Conservation (phyloP, 2,113 vertebrate genomes). For the Athene cunicularia region DNA sequence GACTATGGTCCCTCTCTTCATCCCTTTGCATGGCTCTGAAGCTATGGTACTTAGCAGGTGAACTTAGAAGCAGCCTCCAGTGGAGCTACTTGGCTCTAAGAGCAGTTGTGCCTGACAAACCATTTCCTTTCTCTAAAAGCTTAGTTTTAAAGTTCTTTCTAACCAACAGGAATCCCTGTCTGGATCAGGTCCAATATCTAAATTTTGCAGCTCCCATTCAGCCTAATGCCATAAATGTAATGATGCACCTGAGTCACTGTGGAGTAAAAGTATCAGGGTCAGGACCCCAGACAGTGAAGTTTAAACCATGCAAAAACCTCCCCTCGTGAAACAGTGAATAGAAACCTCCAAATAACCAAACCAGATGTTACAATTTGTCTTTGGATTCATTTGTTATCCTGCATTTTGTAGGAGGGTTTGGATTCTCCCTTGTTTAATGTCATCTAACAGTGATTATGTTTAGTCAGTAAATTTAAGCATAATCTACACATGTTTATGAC, state of each 20-base stretch:
- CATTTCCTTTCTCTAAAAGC: rapidly evolving
- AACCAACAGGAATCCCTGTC: not conserved
- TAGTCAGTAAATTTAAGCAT: constrained; percentile 59
- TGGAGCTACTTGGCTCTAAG: not conserved
- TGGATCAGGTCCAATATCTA: not conserved
- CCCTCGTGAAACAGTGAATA: not conserved
- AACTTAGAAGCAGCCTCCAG: not conserved
- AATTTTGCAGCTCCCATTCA: not conserved
- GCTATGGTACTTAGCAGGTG: not conserved
- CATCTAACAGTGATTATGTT: constrained; percentile 31
- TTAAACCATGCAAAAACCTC: not conserved
- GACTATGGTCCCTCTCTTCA: not conserved
- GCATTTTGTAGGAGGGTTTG: not conserved
- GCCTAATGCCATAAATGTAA: not conserved
- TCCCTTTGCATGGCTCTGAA: not conserved
- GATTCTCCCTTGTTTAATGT: not conserved
- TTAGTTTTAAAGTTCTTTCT: not conserved
- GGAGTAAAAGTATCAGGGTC: not conserved
- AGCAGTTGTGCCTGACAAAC: not conserved
- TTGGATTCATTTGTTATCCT: not conserved
- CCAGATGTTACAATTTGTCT: not conserved
- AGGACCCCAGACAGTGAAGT: not conserved
- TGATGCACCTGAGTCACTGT: not conserved
- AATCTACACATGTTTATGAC: constrained; percentile 33
- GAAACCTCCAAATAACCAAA: not conserved